Conservation (phyloP, 2,888 invertebrate species). For the Hirudinaria manillensis region DNA sequence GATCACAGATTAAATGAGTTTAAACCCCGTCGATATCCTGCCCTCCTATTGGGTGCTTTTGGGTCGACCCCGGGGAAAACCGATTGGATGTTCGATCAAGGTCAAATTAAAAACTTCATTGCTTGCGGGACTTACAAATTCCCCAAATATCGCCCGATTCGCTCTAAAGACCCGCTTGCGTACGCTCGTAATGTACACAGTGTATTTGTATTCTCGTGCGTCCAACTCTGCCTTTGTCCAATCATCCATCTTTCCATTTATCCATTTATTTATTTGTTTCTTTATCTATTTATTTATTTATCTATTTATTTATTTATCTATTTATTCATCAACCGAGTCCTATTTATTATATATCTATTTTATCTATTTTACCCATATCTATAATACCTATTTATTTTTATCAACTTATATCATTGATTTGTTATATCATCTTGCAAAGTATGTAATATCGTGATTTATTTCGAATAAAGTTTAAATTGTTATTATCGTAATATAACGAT, state of each 20-base stretch:
- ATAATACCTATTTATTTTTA: too few relatives aligned
- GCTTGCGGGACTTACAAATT: too few relatives aligned
- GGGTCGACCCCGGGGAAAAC: not conserved
- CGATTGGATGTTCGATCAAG: constrained; percentile 9
- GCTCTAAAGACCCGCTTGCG: not conserved
- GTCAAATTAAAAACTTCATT: not conserved
- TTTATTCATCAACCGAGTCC: not conserved
- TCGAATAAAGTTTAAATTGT: too few relatives aligned
- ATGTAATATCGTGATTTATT: too few relatives aligned
- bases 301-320: not conserved
- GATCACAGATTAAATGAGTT: constrained; percentile 7
- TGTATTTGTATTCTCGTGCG: constrained; percentile 5
- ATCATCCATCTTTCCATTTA: constrained; percentile 2
- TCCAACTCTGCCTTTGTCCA: not conserved
- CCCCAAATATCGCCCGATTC: too few relatives aligned
- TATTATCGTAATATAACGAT: too few relatives aligned
- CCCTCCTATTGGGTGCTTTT: not conserved
- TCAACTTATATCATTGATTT: too few relatives aligned
- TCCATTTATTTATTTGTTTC: constrained; percentile 15
- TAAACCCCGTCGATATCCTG: not conserved
- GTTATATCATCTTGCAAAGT: too few relatives aligned
- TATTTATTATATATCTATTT: too few relatives aligned
- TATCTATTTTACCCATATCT: too few relatives aligned
- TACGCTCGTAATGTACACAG: not conserved
- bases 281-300: not conserved